These are phyloP conservation scores for Drosophila ironensis DNA, from an alignment of 1,140 invertebrate genomes.

Conservation along the genomic window DNA sequence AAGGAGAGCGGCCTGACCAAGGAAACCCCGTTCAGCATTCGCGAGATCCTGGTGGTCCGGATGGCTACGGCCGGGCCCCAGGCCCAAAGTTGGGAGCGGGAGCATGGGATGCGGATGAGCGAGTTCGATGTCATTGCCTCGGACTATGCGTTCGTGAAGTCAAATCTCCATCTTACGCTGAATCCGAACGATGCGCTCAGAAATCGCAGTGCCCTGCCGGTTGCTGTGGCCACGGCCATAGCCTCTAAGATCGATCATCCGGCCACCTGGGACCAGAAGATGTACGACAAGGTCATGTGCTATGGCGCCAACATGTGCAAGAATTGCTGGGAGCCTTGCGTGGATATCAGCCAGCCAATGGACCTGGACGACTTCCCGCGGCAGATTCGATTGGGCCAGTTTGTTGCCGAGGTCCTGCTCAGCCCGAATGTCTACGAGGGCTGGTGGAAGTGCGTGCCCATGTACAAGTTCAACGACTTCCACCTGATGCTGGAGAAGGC, in stretches of 20 bases:
- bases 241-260: slow-evolving; percentile 78
- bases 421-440: slow-evolving; percentile 60
- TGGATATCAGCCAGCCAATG: slow-evolving; percentile 47
- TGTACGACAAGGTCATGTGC: slow-evolving; percentile 72
- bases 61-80: slow-evolving; percentile 48
- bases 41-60: slow-evolving; percentile 50
- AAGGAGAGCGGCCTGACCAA: slow-evolving; percentile 52
- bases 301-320: slow-evolving; percentile 76
- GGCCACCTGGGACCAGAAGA: slow-evolving; percentile 68
- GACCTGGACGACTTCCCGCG: slow-evolving; percentile 64
- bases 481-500: slow-evolving; percentile 56
- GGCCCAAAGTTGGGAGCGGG: slow-evolving; percentile 46
- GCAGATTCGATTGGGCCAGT: slow-evolving; percentile 68
- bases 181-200: slow-evolving; percentile 61
- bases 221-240: slow-evolving; percentile 56
- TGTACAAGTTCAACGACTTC: slow-evolving; percentile 71
- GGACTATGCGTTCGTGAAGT: slow-evolving; percentile 71
- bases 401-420: slow-evolving; percentile 51
- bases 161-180: slow-evolving; percentile 60
- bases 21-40: slow-evolving; percentile 33
- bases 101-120: slow-evolving; percentile 59
- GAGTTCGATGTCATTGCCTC: slow-evolving; percentile 68
- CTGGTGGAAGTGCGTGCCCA: slow-evolving; percentile 74
- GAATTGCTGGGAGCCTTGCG: slow-evolving; percentile 70
- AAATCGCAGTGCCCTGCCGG: slow-evolving; percentile 68